Conservation (phyloP, 2,888 invertebrate species). For the Diplazon laetatorius region DNA sequence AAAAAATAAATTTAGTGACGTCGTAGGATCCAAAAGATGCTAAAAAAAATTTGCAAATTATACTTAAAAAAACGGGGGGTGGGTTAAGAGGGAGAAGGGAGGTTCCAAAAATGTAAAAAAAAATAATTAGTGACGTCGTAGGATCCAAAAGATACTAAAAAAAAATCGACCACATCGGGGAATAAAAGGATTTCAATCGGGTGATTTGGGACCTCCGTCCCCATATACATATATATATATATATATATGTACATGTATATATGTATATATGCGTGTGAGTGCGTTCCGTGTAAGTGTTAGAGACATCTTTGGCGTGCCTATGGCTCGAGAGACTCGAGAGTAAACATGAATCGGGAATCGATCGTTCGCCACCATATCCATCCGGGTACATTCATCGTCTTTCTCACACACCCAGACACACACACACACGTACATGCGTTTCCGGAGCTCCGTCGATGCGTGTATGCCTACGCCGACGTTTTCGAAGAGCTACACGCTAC, state of each 20-base stretch:
- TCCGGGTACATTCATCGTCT: constrained; percentile 64
- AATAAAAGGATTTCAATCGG: too few relatives aligned
- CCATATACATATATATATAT: not conserved
- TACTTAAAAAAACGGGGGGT: too few relatives aligned
- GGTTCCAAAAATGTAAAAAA: too few relatives aligned
- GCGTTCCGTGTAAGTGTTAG: constrained; percentile 31
- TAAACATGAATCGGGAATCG: constrained; percentile 74
- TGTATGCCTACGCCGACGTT: not conserved
- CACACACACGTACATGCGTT: constrained; percentile 36
- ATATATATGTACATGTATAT: too few relatives aligned
- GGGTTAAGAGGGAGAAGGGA: too few relatives aligned
- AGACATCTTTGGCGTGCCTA: constrained; percentile 22
- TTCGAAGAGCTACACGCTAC: constrained; percentile 55
- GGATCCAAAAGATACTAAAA: too few relatives aligned
- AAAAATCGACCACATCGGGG: too few relatives aligned
- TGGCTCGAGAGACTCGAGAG: constrained; percentile 41
- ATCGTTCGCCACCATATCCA: constrained; percentile 70
- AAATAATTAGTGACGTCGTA: too few relatives aligned
- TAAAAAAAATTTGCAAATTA: too few relatives aligned
- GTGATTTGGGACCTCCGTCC: too few relatives aligned
- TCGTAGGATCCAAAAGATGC: too few relatives aligned
- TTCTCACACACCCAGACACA: constrained; percentile 54
- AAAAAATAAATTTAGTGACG: too few relatives aligned
- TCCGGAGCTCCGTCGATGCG: not conserved
- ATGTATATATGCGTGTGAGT: constrained; percentile 1